Evolutionary conservation across 2,113 vertebrate genomes (phyloP), one percentile per base, ranked within the genome.

Genomic region (Microtus oregoni): DNA sequence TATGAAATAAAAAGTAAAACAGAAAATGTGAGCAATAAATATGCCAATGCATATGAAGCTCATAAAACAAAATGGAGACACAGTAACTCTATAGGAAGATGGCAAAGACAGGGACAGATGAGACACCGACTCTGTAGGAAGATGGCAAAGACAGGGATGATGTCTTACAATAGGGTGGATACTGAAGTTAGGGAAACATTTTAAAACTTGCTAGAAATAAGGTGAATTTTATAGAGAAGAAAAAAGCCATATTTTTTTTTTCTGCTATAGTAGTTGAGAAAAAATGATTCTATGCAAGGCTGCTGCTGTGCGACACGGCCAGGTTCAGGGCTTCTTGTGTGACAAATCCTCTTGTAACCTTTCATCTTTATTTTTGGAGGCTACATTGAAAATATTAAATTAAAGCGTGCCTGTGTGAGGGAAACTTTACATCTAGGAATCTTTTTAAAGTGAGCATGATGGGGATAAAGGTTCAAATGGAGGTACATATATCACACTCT

Each of bases 1-100:
- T 79, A 92, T 73, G 44, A 91, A 90, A 81, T 94, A 17, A 30
- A 82, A 76, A 83, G 30, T 75, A 75, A 95, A 96, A 72, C 15
- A 83, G 58, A 91, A 82, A 92, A 95, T 68, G 6, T 77, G 35
- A 91, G 19, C 70, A 75, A 26, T 70, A 89, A 95, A 83, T 83
- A 14, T 79, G 75, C 12, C 17, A 86, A n/a, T 28, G 32, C 19
- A 83, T 41, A 44, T 58, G 81, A 91, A 91, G 9, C 47, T 94
- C 30, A 73, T 28, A 83, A 82, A 81, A 55, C 28, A 47, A 91
- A 52, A 8, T 55, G 95, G 63, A 87, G 50, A 67, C 81, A 11
- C 9, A 86, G 9, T 38, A n/a, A 26, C 10, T 77, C 67, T 35
- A 52, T 76, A 75, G 90, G 38, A 86, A 68, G 13, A 95, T n/a